phyloP scores from a whole-genome alignment of 1,140 invertebrate species.

The Papilio glaucus region DNA sequence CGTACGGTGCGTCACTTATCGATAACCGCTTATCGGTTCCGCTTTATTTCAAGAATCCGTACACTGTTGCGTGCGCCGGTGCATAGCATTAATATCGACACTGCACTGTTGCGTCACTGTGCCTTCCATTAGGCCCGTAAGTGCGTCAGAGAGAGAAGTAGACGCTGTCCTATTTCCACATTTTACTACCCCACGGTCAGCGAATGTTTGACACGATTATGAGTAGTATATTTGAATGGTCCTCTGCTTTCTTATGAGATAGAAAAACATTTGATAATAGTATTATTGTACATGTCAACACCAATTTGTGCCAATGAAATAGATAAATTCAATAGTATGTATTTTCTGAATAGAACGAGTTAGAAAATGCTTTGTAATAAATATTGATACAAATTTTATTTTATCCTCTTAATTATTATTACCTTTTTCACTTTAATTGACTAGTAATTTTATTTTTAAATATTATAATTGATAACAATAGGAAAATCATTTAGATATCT shows the following conservation, averaged over 20 bases:
- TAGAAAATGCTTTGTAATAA: conserved; percentile 5
- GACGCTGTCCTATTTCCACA: no score
- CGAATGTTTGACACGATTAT: no score
- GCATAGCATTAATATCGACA: no score
- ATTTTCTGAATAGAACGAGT: conserved; percentile 39
- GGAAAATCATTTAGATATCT: neutral
- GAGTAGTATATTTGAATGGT: conserved; percentile 40
- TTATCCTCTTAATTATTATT: neutral
- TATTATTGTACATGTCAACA: conserved; percentile 48
- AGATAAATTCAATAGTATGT: conserved; percentile 41
- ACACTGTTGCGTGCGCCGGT: no score
- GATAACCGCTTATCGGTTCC: no score
- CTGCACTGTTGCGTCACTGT: no score
- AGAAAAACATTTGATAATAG: neutral
- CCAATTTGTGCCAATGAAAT: conserved; percentile 64
- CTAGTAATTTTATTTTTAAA: neutral
- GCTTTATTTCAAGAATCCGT: no score
- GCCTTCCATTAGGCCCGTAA: no score
- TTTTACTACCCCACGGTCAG: no score
- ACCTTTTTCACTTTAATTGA: neutral
- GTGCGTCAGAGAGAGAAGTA: no score
- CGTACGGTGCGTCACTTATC: no score
- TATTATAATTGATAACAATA: neutral
- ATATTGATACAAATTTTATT: neutral
- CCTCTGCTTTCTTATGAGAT: conserved; percentile 26